These are phyloP conservation scores for Zoanthus solanderi DNA, from an alignment of 92 coral and sea anemone genomes.

Conservation along the genomic window DNA sequence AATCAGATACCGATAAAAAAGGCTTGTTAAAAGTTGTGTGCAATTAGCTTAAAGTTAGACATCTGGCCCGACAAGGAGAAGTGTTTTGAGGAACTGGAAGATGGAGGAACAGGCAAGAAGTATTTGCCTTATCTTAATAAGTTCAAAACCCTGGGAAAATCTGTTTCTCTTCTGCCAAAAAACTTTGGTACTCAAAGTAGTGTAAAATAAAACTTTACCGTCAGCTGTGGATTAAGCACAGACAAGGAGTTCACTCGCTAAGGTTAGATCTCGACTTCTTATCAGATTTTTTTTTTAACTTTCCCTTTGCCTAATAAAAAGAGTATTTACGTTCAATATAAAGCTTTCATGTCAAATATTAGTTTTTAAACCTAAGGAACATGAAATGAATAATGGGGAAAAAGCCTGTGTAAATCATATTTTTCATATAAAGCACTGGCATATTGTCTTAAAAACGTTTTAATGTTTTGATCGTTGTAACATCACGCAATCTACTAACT, in stretches of 20 bases:
- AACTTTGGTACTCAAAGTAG: slow-evolving; percentile 18
- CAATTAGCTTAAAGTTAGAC: not conserved
- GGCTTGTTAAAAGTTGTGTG: not conserved
- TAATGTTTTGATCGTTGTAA: not conserved
- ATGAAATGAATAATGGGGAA: no score
- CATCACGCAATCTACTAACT: no score
- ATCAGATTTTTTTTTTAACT: not conserved
- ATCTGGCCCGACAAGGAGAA: not conserved
- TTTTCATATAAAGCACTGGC: no score
- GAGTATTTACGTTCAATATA: not conserved
- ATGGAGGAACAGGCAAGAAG: not conserved
- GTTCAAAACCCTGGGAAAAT: slow-evolving; percentile 14
- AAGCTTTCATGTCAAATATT: not conserved
- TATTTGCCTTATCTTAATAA: not conserved
- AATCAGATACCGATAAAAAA: not conserved
- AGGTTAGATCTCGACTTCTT: not conserved
- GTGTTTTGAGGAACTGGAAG: not conserved
- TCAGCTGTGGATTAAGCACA: not conserved
- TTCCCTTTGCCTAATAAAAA: no score
- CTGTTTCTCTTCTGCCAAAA: slow-evolving; percentile 19
- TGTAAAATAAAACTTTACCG: not conserved
- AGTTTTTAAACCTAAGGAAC: no score
- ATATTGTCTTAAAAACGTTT: no score
- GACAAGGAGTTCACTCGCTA: not conserved
- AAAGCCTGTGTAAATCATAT: no score